phyloP scores from a whole-genome alignment of 2,797 vertebrate genomes.

The Neoniphon sammara region DNA sequence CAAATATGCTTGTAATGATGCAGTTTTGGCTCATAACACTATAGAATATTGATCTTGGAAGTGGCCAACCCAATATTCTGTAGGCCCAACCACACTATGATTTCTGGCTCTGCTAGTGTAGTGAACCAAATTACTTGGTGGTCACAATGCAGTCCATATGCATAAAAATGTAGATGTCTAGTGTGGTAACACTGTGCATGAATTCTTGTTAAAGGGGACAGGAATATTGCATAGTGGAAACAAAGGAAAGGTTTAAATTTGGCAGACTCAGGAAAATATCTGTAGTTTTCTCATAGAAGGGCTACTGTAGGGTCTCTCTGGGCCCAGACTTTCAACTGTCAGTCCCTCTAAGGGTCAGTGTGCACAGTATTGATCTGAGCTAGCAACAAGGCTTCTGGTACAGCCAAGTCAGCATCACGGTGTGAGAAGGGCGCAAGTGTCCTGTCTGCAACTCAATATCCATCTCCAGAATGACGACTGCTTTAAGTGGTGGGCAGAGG shows the following conservation, averaged over 20 bases:
- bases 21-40: too few relatives aligned
- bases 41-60: too few relatives aligned
- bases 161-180: neutral
- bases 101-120: too few relatives aligned
- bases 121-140: too few relatives aligned
- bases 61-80: too few relatives aligned
- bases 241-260: neutral
- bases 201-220: neutral
- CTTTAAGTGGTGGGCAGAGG: neutral
- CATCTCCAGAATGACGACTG: neutral
- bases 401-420: slow-evolving; percentile 4
- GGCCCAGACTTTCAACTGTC: neutral
- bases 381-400: neutral
- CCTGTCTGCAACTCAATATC: neutral
- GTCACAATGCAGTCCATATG: neutral
- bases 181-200: neutral
- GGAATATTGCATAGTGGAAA: neutral
- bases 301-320: neutral
- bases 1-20: too few relatives aligned
- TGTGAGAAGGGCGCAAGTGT: neutral
- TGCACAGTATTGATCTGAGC: slow-evolving; percentile 4
- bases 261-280: too few relatives aligned
- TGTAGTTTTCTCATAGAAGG: too few relatives aligned
- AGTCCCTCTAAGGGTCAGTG: neutral
- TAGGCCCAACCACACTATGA: too few relatives aligned